phyloP scores from a whole-genome alignment of 2,797 vertebrate species.

The Trachurus trachurus region DNA sequence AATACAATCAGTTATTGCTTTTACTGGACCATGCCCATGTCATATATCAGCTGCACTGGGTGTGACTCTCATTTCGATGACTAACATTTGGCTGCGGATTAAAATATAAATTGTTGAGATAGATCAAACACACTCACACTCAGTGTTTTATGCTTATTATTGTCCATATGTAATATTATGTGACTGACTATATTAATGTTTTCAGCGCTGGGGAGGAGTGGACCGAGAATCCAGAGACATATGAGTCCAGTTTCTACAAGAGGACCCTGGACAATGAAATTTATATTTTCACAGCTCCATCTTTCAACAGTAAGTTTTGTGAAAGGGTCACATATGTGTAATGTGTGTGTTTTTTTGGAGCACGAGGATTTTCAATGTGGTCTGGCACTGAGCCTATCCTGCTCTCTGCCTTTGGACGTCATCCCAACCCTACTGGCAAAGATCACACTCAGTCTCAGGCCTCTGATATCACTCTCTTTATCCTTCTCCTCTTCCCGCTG shows the following conservation, averaged over 20 bases:
- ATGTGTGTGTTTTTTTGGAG: conserved; percentile 6
- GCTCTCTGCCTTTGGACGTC: conserved; percentile 61
- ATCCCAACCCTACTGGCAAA: conserved; percentile 65
- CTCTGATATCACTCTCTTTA: conserved; percentile 75
- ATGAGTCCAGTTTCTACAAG: conserved; percentile 98
- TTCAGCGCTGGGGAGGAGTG: conserved; percentile 94
- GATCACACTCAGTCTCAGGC: conserved; percentile 64
- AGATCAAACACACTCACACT: conserved; percentile 54
- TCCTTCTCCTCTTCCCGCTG: conserved; percentile 69
- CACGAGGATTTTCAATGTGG: conserved; percentile 54
- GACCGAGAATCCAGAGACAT: conserved; percentile 95
- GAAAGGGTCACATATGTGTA: conserved; percentile 15
- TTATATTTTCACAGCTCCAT: conserved; percentile 96
- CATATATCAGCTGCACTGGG: conserved; percentile 49
- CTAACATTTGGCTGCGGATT: conserved; percentile 47
- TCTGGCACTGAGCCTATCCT: conserved; percentile 63
- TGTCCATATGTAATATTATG: conserved; percentile 46
- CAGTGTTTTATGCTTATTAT: conserved; percentile 44
- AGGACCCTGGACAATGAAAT: conserved; percentile 97
- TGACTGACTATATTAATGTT: conserved; percentile 60
- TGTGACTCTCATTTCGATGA: conserved; percentile 49
- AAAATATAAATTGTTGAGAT: conserved; percentile 47
- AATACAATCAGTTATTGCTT: conserved; percentile 49
- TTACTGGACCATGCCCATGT: conserved; percentile 45
- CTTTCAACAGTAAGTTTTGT: conserved; percentile 92